Percentiles rank a stretch among this genome's conserved stretches.
phyloP scores from a whole-genome alignment of 2,888 invertebrate genomes.

The Hermodice carunculata region DNA sequence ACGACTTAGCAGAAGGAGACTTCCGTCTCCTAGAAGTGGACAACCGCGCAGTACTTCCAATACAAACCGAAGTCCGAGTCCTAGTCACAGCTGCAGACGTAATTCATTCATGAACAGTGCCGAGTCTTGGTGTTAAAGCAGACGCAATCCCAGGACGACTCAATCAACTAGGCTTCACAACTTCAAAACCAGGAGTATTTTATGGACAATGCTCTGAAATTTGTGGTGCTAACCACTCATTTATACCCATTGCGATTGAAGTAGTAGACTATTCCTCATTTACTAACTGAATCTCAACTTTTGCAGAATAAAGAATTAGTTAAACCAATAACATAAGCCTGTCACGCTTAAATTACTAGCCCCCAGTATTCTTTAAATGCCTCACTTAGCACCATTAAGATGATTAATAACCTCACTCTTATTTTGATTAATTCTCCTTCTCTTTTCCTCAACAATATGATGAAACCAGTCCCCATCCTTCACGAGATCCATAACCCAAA shows the following conservation, averaged over 20 bases:
- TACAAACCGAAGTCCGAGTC: conserved; percentile 55
- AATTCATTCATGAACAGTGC: conserved; percentile 69
- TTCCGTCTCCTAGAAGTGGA: conserved; percentile 66
- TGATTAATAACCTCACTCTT: conserved; percentile 55
- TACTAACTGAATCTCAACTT: conserved; percentile 34
- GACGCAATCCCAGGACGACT: conserved; percentile 71
- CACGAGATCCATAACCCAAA: conserved; percentile 5
- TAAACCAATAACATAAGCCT: conserved; percentile 74
- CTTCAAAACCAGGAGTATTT: conserved; percentile 77
- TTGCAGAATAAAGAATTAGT: conserved; percentile 34
- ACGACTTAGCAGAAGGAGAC: conserved; percentile 50
- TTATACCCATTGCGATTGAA: conserved; percentile 78
- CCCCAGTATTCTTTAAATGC: conserved; percentile 76
- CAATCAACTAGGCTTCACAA: conserved; percentile 73
- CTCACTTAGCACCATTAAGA: conserved; percentile 78
- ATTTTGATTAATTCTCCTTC: conserved; percentile 15
- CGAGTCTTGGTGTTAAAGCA: conserved; percentile 67
- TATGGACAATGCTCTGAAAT: conserved; percentile 87
- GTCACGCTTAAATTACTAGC: conserved; percentile 77
- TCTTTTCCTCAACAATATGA: conserved; percentile 20
- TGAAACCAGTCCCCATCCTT: conserved; percentile 18
- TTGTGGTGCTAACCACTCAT: conserved; percentile 84
- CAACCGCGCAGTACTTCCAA: conserved; percentile 61
- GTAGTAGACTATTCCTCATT: conserved; percentile 65
- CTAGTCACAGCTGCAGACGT: conserved; percentile 68